A percentile compares a stretch with the other conserved stretches of the same genome.
Evolutionary conservation across 2,888 invertebrate genomes (phyloP).

Genomic region (Gerris lacustris): DNA sequence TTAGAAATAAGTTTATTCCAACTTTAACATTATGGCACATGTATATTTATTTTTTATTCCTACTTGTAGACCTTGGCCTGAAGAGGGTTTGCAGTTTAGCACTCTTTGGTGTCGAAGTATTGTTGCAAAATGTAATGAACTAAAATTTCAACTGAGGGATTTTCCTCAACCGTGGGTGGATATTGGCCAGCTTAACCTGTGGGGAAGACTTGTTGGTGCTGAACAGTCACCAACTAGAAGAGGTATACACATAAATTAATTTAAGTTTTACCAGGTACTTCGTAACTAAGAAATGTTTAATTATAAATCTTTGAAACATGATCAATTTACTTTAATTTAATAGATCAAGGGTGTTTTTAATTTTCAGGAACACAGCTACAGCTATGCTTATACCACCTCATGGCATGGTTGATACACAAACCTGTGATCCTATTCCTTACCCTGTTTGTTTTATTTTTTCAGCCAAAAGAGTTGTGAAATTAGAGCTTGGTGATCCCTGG

Average conservation of each 20-base stretch:
- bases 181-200: slow-evolving; percentile 68
- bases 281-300: neutral
- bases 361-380: too few relatives aligned
- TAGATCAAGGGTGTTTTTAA: too few relatives aligned
- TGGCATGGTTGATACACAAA: too few relatives aligned
- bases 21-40: too few relatives aligned
- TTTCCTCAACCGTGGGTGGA: slow-evolving; percentile 88
- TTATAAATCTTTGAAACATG: neutral
- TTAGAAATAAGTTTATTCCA: too few relatives aligned
- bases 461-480: slow-evolving; percentile 62
- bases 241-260: slow-evolving; percentile 35
- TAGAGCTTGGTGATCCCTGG: slow-evolving; percentile 78
- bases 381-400: too few relatives aligned
- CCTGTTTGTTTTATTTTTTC: slow-evolving; percentile 23
- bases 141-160: slow-evolving; percentile 82
- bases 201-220: slow-evolving; percentile 82
- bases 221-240: slow-evolving; percentile 67
- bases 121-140: slow-evolving; percentile 65
- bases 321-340: too few relatives aligned
- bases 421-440: too few relatives aligned
- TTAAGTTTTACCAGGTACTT: neutral
- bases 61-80: slow-evolving; percentile 67
- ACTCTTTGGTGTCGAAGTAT: slow-evolving; percentile 89
- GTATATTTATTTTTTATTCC: too few relatives aligned
- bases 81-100: slow-evolving; percentile 73